A percentile compares a stretch with the other conserved stretches of the same genome.
phyloP scores from a whole-genome alignment of 2,113 vertebrate species.

The Syngnathoides biaculeatus region DNA sequence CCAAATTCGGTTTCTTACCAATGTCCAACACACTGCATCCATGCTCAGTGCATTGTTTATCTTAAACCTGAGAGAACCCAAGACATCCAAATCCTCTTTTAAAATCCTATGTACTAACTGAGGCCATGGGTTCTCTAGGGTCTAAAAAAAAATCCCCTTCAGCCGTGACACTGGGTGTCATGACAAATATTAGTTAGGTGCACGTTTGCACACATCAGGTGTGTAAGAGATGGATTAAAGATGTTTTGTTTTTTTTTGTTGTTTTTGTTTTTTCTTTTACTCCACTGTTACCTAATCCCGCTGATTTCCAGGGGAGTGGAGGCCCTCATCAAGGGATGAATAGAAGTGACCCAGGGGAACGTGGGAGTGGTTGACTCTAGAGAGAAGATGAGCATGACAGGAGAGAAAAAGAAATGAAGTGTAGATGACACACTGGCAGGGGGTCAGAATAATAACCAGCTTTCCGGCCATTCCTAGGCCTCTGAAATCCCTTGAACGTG shows the following conservation, averaged over 20 bases:
- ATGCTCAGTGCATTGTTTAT: background rate
- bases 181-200: background rate
- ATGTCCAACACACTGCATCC: background rate
- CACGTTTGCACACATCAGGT: background rate
- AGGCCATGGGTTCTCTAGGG: too few species aligned
- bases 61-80: too few species aligned
- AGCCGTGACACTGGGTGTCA: background rate
- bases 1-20: background rate
- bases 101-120: too few species aligned
- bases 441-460: background rate
- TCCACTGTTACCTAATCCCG: conserved; percentile 31
- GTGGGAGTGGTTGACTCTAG: background rate
- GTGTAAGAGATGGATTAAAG: conserved; percentile 41
- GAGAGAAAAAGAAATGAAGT: background rate
- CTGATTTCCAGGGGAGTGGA: conserved; percentile 29
- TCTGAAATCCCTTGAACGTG: background rate
- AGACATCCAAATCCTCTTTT: too few species aligned
- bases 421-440: background rate
- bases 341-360: background rate
- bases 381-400: background rate
- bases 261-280: too few species aligned
- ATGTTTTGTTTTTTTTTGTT: too few species aligned
- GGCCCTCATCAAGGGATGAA: conserved; percentile 19
- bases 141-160: too few species aligned
- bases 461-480: background rate